These are phyloP conservation scores for Colletes gigas DNA, from an alignment of 1,140 invertebrate species.

Conservation along the genomic window DNA sequence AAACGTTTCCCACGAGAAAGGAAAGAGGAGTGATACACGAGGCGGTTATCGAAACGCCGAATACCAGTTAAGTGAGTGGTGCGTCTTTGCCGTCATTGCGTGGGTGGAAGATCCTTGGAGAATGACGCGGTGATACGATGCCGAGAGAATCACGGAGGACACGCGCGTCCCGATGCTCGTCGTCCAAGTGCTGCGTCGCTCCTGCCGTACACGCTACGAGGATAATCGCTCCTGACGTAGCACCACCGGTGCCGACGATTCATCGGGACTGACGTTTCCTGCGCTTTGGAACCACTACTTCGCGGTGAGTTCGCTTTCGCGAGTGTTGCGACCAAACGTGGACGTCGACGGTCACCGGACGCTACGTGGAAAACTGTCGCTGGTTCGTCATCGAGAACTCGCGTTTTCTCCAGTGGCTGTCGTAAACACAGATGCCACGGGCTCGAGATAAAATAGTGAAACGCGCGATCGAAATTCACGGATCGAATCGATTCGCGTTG, in stretches of 20 bases:
- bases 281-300: constrained; percentile 74
- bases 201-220: constrained; percentile 23
- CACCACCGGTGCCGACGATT: constrained; percentile 43
- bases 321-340: too few species aligned
- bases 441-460: too few species aligned
- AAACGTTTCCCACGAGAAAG: constrained; percentile 7
- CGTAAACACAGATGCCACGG: too few species aligned
- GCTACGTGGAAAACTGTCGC: too few species aligned
- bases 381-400: too few species aligned
- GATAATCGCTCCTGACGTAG: constrained; percentile 46
- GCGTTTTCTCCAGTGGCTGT: too few species aligned
- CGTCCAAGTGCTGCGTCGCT: constrained; percentile 35
- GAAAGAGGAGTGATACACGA: constrained; percentile 31
- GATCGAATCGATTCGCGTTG: constrained; percentile 16
- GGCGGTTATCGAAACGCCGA: not conserved
- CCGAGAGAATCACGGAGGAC: constrained; percentile 57
- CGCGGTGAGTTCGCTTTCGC: constrained; percentile 68
- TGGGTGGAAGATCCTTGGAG: constrained; percentile 34
- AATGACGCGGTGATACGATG: constrained; percentile 72
- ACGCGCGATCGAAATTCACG: not conserved
- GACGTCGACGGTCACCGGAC: too few species aligned
- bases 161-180: constrained; percentile 64
- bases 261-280: constrained; percentile 61
- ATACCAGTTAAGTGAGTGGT: constrained; percentile 39
- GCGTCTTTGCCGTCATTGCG: constrained; percentile 39